Evolutionary conservation across 2,113 vertebrate genomes (phyloP).

Genomic region (Lathamus discolor): DNA sequence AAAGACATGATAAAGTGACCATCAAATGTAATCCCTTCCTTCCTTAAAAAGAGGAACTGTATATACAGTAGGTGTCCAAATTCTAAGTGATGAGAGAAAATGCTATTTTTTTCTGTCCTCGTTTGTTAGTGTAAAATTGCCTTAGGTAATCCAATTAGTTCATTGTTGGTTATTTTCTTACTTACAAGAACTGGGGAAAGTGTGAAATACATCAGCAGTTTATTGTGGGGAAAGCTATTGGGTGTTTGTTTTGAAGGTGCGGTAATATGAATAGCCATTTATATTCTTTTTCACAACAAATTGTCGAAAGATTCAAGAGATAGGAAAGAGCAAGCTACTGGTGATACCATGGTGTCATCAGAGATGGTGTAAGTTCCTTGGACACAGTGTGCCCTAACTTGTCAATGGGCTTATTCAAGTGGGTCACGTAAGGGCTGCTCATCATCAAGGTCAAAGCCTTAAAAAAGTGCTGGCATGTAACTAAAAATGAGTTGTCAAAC

Average conservation of each 20-base stretch:
- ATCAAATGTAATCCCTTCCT: background rate
- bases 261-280: background rate
- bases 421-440: background rate
- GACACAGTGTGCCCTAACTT: background rate
- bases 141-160: background rate
- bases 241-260: background rate
- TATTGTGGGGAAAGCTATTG: background rate
- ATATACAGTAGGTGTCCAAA: background rate
- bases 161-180: background rate
- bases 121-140: background rate
- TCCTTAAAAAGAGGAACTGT: background rate
- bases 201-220: background rate
- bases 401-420: background rate
- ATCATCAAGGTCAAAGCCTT: background rate
- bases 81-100: background rate
- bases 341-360: background rate
- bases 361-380: background rate
- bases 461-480: background rate
- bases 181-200: background rate
- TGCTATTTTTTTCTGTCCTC: background rate
- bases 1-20: background rate
- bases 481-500: background rate
- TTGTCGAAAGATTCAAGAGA: background rate
- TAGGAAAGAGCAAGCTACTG: background rate
- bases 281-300: background rate